These are phyloP conservation scores for Nymphalis io DNA, from an alignment of 1,140 invertebrate species.

Conservation along the genomic window DNA sequence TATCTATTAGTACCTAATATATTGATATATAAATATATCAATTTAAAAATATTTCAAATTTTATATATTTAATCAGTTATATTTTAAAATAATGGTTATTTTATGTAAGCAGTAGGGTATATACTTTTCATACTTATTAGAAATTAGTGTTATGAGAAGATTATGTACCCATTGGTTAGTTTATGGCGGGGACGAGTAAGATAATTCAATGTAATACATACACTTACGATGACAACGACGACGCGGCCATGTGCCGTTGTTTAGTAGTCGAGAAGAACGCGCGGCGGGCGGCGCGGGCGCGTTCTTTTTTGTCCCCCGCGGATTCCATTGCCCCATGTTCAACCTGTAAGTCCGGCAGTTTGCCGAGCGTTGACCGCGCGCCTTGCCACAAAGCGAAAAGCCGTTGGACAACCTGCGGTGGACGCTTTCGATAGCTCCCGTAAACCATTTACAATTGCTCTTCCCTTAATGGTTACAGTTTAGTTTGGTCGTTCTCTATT, in stretches of 20 bases:
- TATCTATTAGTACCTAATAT: too few relatives aligned
- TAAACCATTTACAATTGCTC: slow-evolving; percentile 49
- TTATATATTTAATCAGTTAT: too few relatives aligned
- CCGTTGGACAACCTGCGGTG: slow-evolving; percentile 65
- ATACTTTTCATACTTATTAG: too few relatives aligned
- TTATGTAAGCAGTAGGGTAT: too few relatives aligned
- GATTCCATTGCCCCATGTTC: slow-evolving; percentile 76
- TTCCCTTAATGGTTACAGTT: slow-evolving; percentile 14
- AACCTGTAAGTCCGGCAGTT: slow-evolving; percentile 78
- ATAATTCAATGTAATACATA: neutral
- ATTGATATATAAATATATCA: too few relatives aligned
- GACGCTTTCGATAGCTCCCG: slow-evolving; percentile 63
- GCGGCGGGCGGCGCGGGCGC: slow-evolving; percentile 54
- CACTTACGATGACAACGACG: neutral
- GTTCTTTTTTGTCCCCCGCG: slow-evolving; percentile 72
- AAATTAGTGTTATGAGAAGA: too few relatives aligned
- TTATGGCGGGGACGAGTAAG: too few relatives aligned
- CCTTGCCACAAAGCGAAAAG: slow-evolving; percentile 63
- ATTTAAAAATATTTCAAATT: too few relatives aligned
- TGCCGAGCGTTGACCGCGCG: slow-evolving; percentile 75
- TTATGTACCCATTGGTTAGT: too few relatives aligned
- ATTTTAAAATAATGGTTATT: too few relatives aligned
- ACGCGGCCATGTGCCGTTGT: slow-evolving; percentile 48
- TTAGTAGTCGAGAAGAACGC: slow-evolving; percentile 64
- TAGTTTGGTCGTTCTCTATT: neutral